Conservation (phyloP, 2,888 invertebrate species). For the Drosophila quinaria region DNA sequence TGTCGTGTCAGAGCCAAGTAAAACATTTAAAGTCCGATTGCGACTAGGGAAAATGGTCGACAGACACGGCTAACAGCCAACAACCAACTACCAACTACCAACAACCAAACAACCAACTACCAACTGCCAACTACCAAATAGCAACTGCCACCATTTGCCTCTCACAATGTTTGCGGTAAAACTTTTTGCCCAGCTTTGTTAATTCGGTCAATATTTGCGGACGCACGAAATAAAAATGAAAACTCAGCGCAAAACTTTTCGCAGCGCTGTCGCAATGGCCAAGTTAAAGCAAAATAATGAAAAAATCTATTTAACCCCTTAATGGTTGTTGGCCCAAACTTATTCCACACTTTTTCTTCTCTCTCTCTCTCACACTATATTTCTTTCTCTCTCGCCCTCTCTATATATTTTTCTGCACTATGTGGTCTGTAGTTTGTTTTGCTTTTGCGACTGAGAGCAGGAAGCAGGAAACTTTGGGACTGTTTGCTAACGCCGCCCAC, state of each 20-base stretch:
- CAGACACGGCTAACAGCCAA: conserved; percentile 2
- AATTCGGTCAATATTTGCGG: conserved; percentile 83
- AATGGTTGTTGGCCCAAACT: conserved; percentile 71
- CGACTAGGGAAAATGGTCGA: conserved; percentile 7
- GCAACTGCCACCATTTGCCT: conserved; percentile 39
- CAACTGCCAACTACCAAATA: conserved; percentile 3
- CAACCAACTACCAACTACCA: too few species aligned
- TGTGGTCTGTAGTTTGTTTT: conserved; percentile 54
- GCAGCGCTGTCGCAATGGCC: conserved; percentile 55
- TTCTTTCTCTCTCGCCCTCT: conserved; percentile 4
- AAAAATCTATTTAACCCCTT: conserved; percentile 79
- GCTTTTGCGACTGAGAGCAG: conserved; percentile 18
- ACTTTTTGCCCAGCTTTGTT: conserved; percentile 74
- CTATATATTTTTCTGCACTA: conserved; percentile 15
- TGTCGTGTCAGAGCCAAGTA: conserved; percentile 33
- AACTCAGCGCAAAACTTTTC: conserved; percentile 73
- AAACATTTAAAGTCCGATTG: conserved; percentile 31
- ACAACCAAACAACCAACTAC: conserved; percentile 5
- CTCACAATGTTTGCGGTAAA: conserved; percentile 65
- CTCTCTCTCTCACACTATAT: conserved; percentile 3
- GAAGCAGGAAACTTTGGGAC: conserved; percentile 52
- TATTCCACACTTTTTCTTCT: conserved; percentile 16
- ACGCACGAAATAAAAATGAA: conserved; percentile 83
- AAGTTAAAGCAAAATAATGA: conserved; percentile 57
- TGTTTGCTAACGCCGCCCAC: conserved; percentile 42